Base-by-base conservation (phyloP, 2,888 invertebrate genomes). In the Diarsia mendica region DNA sequence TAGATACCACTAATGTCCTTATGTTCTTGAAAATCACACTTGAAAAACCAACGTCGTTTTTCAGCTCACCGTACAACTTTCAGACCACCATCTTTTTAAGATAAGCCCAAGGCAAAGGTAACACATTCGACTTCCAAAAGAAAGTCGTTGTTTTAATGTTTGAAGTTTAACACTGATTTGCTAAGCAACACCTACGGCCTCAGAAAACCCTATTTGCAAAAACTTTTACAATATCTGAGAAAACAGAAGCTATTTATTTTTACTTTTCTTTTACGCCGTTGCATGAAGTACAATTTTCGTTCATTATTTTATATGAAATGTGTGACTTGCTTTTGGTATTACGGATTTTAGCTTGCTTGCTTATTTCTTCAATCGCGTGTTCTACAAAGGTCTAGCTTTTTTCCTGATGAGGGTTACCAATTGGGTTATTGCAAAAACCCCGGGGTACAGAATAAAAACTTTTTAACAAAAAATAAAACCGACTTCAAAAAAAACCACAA, bases 171-270 rank as follows among this genome's bases (percentile, higher is more conserved):
- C 75, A 58, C 65, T 77, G 81, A 83, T 76, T 74, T 51, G 71
- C 68, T 75, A 68, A 85, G 66, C 53, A 67, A 64, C 67, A 65
- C 65, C 64, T 72, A 75, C 75, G 72, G 73, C 71, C 66, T 68
- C 51, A 55, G 51, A 73, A 79, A n/a, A 79, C 39, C 65, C 28
- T 81, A 76, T 76, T 79, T 71, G 66, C 55, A 72, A 72, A 78
- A 85, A 85, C 78, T 85, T 85, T 84, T 67, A 84, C 78, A 84
- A 80, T 84, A 78, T 82, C 33, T 68, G 75, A 71, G 71, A 66
- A 82, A 78, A 86, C 53, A 72, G 75, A 48, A n/a, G 67, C 69
- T 68, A 64, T 85, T 73, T 67, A 39, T 83, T 79, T 85, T 83
- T 79, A 69, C 70, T 79, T 71, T 75, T 3, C 46, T 79, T 67